A percentile compares a stretch with the other conserved stretches of the same genome.
Evolutionary conservation across 1,140 invertebrate genomes (phyloP).

Genomic region (Arion vulgaris): DNA sequence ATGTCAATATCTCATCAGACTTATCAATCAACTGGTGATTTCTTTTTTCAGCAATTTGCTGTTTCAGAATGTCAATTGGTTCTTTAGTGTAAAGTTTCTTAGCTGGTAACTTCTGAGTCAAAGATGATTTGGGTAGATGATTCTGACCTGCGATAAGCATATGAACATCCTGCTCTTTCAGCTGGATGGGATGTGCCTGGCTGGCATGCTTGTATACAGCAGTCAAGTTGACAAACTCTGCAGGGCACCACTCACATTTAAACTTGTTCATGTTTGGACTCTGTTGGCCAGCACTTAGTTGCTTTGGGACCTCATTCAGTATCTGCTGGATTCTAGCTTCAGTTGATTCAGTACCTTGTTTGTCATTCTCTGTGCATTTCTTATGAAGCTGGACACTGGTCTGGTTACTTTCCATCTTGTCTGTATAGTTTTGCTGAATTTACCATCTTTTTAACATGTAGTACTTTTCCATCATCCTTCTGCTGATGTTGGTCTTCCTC

Average conservation of each 20-base stretch:
- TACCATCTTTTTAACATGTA: background rate
- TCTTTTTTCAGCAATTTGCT: conserved; percentile 34
- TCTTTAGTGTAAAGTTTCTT: conserved; percentile 20
- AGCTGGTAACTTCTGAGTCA: background rate
- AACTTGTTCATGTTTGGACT: conserved; percentile 26
- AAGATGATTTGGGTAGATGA: background rate
- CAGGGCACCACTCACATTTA: conserved; percentile 67
- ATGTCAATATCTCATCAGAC: background rate
- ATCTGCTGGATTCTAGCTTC: conserved; percentile 39
- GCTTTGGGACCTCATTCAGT: conserved; percentile 32
- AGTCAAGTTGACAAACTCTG: conserved; percentile 58
- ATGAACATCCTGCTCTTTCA: conserved; percentile 57
- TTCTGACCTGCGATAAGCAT: background rate
- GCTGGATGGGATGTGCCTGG: conserved; percentile 57
- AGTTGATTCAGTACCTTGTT: background rate
- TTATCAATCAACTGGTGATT: conserved; percentile 34
- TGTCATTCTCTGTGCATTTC: background rate
- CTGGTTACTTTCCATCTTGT: background rate
- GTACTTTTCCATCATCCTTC: conserved; percentile 25
- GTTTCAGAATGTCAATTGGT: conserved; percentile 28
- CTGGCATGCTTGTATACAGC: conserved; percentile 63
- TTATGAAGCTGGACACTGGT: background rate
- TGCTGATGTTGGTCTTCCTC: conserved; percentile 41
- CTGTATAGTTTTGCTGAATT: background rate
- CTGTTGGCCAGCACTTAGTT: background rate